These are phyloP conservation scores for Lepidochrysops patricia DNA, from an alignment of 2,888 invertebrate genomes.

Conservation along the genomic window DNA sequence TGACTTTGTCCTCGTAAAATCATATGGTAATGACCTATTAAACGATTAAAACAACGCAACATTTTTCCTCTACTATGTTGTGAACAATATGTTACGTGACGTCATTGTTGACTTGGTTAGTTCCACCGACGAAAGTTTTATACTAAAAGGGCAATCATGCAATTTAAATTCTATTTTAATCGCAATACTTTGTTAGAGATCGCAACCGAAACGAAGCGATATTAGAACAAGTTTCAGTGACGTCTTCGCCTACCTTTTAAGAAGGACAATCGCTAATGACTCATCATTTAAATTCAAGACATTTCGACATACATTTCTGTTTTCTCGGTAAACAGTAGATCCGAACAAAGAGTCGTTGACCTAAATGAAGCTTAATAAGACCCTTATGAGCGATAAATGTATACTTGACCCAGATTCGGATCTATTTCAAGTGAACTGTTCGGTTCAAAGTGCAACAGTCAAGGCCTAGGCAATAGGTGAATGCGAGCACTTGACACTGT, in stretches of 20 bases:
- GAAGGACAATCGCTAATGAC: too few relatives aligned
- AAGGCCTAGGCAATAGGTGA: slow-evolving; percentile 27
- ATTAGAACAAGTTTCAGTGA: too few relatives aligned
- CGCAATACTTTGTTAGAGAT: background rate
- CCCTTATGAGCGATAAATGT: slow-evolving; percentile 48
- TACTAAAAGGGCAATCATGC: too few relatives aligned
- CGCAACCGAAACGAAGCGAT: too few relatives aligned
- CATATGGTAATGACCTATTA: slow-evolving; percentile 64
- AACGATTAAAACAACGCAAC: slow-evolving; percentile 13
- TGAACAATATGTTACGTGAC: background rate
- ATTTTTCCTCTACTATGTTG: slow-evolving; percentile 19
- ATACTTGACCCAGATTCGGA: slow-evolving; percentile 46
- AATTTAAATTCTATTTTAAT: too few relatives aligned
- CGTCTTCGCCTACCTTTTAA: too few relatives aligned
- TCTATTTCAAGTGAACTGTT: slow-evolving; percentile 34
- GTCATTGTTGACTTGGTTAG: background rate
- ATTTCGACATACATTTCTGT: background rate
- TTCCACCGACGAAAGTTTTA: too few relatives aligned
- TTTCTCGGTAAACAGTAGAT: background rate
- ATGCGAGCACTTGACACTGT: slow-evolving; percentile 36
- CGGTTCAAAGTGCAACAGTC: slow-evolving; percentile 26
- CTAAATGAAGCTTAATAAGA: slow-evolving; percentile 55
- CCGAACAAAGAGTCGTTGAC: slow-evolving; percentile 59
- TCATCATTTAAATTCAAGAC: background rate
- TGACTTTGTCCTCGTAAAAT: slow-evolving; percentile 43